A percentile compares a stretch with the other conserved stretches of the same genome.
Evolutionary conservation across 2,888 invertebrate species (phyloP).

Genomic region (Galerucella pusilla): DNA sequence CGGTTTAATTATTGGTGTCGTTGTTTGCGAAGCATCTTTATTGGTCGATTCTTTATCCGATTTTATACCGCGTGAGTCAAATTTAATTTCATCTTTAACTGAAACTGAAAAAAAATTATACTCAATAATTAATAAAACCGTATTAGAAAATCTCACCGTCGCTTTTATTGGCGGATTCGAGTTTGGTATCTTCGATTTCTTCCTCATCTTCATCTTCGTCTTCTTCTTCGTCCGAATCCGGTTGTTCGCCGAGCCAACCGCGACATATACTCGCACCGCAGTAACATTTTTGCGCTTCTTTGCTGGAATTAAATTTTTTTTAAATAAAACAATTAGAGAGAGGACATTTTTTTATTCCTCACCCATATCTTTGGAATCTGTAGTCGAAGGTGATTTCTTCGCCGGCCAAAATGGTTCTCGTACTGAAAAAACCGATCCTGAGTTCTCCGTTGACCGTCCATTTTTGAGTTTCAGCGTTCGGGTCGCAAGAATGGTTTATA

Average conservation of each 20-base stretch:
- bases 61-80: slow-evolving; percentile 32
- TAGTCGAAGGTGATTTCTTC: slow-evolving; percentile 99
- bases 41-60: slow-evolving; percentile 36
- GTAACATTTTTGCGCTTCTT: slow-evolving; percentile 95
- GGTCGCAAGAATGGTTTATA: slow-evolving; percentile 99
- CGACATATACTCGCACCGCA: slow-evolving; percentile 91
- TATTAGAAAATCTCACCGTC: not conserved
- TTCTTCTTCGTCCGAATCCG: slow-evolving; percentile 71
- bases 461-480: slow-evolving; percentile 98
- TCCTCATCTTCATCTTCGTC: slow-evolving; percentile 62
- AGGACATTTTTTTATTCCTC: slow-evolving; percentile 52
- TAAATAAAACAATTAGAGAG: slow-evolving; percentile 15
- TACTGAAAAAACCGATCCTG: slow-evolving; percentile 96
- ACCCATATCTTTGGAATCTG: slow-evolving; percentile 97
- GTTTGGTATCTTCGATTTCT: slow-evolving; percentile 47
- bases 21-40: slow-evolving; percentile 38
- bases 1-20: slow-evolving; percentile 42
- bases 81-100: slow-evolving; percentile 40
- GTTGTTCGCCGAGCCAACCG: slow-evolving; percentile 95
- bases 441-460: slow-evolving; percentile 95
- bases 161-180: slow-evolving; percentile 21
- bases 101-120: slow-evolving; percentile 2
- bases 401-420: slow-evolving; percentile 81
- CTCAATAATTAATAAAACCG: not conserved
- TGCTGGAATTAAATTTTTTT: slow-evolving; percentile 67